Conservation (phyloP, 2,113 vertebrate genomes). For the Anthoscopus minutus region DNA sequence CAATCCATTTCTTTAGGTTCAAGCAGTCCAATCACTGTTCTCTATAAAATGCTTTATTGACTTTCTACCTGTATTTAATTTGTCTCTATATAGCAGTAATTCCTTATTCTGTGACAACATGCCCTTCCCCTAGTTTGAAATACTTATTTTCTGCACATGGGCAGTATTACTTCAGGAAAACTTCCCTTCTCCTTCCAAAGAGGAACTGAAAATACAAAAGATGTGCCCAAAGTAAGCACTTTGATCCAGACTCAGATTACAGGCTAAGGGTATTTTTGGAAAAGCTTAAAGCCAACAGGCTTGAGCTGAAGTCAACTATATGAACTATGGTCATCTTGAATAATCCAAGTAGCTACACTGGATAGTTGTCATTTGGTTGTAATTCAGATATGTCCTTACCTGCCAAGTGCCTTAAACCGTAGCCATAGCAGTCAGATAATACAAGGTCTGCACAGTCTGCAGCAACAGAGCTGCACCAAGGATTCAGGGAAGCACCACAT, state of each 20-base stretch:
- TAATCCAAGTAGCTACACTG: neutral
- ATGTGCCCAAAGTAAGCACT: neutral
- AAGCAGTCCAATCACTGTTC: neutral
- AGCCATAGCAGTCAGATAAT: neutral
- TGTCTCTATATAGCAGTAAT: neutral
- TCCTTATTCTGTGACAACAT: neutral
- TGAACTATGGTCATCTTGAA: neutral
- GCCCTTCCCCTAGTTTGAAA: neutral
- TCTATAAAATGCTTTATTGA: neutral
- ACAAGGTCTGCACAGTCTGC: neutral
- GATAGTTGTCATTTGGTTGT: neutral
- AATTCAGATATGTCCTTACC: neutral
- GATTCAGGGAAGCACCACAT: neutral
- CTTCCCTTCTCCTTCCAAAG: neutral
- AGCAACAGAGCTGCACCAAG: neutral
- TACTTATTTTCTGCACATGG: neutral
- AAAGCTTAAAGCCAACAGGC: neutral
- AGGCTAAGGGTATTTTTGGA: neutral
- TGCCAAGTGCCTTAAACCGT: neutral
- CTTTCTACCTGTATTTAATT: neutral
- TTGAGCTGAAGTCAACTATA: neutral
- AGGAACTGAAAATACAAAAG: neutral
- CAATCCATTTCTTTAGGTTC: neutral
- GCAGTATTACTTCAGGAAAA: neutral
- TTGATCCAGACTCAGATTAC: neutral